Evolutionary conservation across 2,113 vertebrate genomes (phyloP).

Genomic region (Dasypus novemcinctus): DNA sequence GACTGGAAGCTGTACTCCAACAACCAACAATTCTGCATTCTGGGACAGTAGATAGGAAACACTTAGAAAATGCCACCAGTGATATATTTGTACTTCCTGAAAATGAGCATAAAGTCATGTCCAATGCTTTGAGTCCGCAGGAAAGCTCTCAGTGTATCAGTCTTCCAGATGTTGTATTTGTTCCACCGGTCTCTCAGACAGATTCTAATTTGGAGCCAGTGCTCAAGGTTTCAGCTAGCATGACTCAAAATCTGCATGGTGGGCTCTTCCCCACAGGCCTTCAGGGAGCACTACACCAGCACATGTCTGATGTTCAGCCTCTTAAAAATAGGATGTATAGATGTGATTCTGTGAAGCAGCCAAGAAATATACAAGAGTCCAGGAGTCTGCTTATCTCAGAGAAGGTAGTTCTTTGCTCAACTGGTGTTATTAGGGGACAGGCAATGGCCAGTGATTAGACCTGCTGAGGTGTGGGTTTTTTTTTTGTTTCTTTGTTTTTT

Average conservation of each 20-base stretch:
- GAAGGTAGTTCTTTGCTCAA: constrained; percentile 70
- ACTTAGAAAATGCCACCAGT: constrained; percentile 29
- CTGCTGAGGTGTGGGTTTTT: neutral
- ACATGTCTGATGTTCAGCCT: constrained; percentile 74
- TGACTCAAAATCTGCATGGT: constrained; percentile 63
- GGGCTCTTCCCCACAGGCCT: neutral
- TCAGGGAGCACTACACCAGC: constrained; percentile 40
- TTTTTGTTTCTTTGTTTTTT: neutral
- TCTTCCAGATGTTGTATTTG: constrained; percentile 64
- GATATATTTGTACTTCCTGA: constrained; percentile 1
- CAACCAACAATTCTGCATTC: constrained; percentile 35
- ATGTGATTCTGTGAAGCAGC: neutral
- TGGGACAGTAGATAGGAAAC: neutral
- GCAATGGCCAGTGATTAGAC: neutral
- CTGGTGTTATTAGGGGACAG: neutral
- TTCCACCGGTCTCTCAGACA: constrained; percentile 59
- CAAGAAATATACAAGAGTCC: constrained; percentile 38
- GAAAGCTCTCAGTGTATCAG: neutral
- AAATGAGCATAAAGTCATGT: constrained; percentile 61
- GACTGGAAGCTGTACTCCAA: constrained; percentile 52
- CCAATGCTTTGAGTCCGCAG: constrained; percentile 49
- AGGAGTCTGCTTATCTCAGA: constrained; percentile 22
- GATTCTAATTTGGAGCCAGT: constrained; percentile 72
- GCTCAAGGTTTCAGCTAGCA: constrained; percentile 55
- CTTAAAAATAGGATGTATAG: constrained; percentile 57